These are phyloP conservation scores for Melinaea marsaeus DNA, from an alignment of 2,888 invertebrate genomes.

Conservation along the genomic window DNA sequence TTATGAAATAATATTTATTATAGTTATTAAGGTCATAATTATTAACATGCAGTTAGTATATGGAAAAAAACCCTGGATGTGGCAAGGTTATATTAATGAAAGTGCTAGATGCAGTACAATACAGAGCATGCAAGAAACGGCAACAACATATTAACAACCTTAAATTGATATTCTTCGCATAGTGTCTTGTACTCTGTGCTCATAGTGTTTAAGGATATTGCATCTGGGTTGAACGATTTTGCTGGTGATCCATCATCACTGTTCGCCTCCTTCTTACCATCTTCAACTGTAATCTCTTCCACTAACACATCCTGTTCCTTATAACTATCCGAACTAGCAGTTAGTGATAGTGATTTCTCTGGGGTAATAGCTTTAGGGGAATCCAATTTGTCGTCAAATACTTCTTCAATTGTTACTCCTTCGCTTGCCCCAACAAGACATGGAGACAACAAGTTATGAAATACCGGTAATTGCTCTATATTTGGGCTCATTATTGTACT, in stretches of 20 bases:
- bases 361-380: conserved; percentile 37
- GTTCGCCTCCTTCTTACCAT: conserved; percentile 45
- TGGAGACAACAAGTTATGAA: conserved; percentile 61
- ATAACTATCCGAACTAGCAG: conserved; percentile 40
- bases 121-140: conserved; percentile 38
- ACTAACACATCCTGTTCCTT: conserved; percentile 63
- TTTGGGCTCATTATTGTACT: conserved; percentile 51
- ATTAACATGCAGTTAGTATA: too few relatives aligned
- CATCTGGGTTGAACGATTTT: conserved; percentile 60
- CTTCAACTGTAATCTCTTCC: conserved; percentile 29
- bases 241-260: conserved; percentile 49
- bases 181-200: conserved; percentile 85
- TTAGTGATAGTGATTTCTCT: conserved; percentile 39
- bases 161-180: conserved; percentile 82
- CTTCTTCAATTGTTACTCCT: conserved; percentile 33
- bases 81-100: conserved; percentile 43
- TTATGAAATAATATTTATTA: too few relatives aligned
- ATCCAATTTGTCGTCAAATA: conserved; percentile 24
- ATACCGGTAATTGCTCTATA: conserved; percentile 54
- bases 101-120: conserved; percentile 33
- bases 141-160: conserved; percentile 72
- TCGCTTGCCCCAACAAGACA: conserved; percentile 53
- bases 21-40: too few relatives aligned
- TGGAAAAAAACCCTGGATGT: conserved; percentile 47
- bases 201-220: conserved; percentile 75